Percentiles rank a stretch among this genome's conserved stretches.
Conservation (phyloP, 2,888 invertebrate genomes). For the Chrysodeixis includens region DNA sequence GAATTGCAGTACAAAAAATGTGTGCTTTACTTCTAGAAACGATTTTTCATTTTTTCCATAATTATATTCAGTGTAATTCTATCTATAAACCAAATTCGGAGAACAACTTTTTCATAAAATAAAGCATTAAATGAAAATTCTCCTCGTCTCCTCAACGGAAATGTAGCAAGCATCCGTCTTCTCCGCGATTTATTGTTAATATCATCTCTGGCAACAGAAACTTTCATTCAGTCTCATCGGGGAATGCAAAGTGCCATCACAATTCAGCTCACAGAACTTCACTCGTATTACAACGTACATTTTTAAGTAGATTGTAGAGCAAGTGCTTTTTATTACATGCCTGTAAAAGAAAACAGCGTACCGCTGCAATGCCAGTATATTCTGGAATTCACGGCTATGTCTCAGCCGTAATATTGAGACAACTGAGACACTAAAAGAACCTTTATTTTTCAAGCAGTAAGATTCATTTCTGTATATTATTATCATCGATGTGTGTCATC, state of each 20-base stretch:
- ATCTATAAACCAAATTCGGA: too few species aligned
- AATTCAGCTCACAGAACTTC: conserved; percentile 1
- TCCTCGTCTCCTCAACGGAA: neutral
- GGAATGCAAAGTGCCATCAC: conserved; percentile 2
- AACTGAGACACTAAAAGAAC: neutral
- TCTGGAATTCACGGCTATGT: neutral
- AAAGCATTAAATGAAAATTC: too few species aligned
- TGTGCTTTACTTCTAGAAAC: too few species aligned
- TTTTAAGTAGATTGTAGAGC: conserved; percentile 2
- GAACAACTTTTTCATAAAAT: too few species aligned
- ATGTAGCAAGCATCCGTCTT: neutral
- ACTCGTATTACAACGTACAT: conserved; percentile 3
- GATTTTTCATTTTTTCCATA: too few species aligned
- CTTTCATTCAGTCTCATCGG: neutral
- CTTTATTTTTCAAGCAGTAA: neutral
- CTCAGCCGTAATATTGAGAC: neutral
- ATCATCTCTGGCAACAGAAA: neutral
- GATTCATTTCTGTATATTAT: neutral
- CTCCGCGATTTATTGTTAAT: neutral
- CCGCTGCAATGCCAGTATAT: neutral
- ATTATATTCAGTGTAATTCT: too few species aligned
- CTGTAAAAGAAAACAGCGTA: conserved; percentile 1
- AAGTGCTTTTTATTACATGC: conserved; percentile 1
- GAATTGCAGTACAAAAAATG: neutral
- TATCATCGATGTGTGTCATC: neutral